phyloP scores from a whole-genome alignment of 1,140 invertebrate genomes.

The Drosophila dunni region DNA sequence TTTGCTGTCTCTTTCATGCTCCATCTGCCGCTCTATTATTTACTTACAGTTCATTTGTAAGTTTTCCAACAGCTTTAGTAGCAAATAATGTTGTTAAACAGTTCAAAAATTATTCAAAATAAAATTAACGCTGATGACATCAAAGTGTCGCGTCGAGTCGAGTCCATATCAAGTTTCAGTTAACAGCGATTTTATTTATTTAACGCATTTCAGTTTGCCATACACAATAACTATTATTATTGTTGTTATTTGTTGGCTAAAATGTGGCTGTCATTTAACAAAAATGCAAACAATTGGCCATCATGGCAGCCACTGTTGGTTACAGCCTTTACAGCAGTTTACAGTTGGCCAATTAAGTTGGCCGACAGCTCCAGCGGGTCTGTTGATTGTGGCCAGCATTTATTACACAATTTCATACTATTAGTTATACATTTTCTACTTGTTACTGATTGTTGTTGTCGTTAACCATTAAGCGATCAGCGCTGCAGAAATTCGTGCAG shows the following conservation, averaged over 20 bases:
- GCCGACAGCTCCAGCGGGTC: constrained; percentile 2
- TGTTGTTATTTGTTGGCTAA: constrained; percentile 14
- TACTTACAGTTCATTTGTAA: constrained; percentile 2
- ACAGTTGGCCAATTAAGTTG: constrained; percentile 16
- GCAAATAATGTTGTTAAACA: neutral
- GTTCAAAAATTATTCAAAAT: constrained; percentile 4
- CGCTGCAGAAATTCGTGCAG: constrained; percentile 38
- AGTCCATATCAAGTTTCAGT: neutral
- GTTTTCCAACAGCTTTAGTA: neutral
- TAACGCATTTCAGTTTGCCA: constrained; percentile 22
- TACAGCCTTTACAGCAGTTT: constrained; percentile 19
- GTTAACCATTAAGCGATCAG: constrained; percentile 51
- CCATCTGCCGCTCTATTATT: constrained; percentile 3
- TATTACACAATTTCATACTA: constrained; percentile 38
- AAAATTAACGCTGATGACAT: constrained; percentile 10
- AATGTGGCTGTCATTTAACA: constrained; percentile 15
- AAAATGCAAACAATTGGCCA: constrained; percentile 39
- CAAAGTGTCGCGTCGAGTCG: neutral
- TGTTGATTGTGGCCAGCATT: constrained; percentile 7
- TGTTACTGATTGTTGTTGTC: constrained; percentile 37
- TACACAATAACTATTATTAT: constrained; percentile 37
- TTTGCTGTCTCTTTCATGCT: too few relatives aligned
- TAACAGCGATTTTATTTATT: constrained; percentile 18
- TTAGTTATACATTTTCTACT: constrained; percentile 13
- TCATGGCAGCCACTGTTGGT: constrained; percentile 22